Evolutionary conservation across 2,888 invertebrate genomes (phyloP).

Genomic region (Acrobasis repandana): DNA sequence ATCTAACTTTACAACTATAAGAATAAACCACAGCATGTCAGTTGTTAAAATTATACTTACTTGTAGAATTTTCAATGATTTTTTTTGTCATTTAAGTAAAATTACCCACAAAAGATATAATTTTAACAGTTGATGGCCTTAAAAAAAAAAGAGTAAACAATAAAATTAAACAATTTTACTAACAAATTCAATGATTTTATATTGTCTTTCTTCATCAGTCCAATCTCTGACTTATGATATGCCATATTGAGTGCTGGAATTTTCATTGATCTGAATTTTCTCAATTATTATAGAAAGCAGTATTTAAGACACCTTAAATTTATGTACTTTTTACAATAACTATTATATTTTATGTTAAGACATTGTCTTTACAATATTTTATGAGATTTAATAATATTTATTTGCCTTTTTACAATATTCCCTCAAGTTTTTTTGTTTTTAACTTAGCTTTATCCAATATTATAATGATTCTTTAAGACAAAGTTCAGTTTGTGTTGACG

Average conservation of each 20-base stretch:
- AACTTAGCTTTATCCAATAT: constrained; percentile 42
- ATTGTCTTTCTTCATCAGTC: constrained; percentile 62
- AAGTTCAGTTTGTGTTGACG: constrained; percentile 44
- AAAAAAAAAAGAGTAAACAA: background rate
- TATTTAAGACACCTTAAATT: constrained; percentile 16
- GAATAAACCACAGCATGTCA: constrained; percentile 23
- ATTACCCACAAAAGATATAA: background rate
- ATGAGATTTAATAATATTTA: constrained; percentile 35
- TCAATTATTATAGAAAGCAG: constrained; percentile 25
- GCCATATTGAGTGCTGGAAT: constrained; percentile 40
- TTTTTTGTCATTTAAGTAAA: background rate
- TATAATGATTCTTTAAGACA: constrained; percentile 37
- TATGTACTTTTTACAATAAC: constrained; percentile 27
- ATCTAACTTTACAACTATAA: constrained; percentile 21
- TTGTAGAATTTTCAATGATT: constrained; percentile 20
- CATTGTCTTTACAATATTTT: constrained; percentile 55
- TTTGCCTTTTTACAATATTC: constrained; percentile 36
- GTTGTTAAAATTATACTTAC: constrained; percentile 29
- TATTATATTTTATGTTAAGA: constrained; percentile 39
- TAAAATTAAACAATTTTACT: constrained; percentile 14
- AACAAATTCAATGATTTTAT: constrained; percentile 34
- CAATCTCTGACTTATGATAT: constrained; percentile 46
- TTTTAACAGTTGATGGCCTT: constrained; percentile 3
- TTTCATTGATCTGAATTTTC: constrained; percentile 21
- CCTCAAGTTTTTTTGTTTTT: constrained; percentile 36